phyloP scores from a whole-genome alignment of 2,888 invertebrate species.

The Slavum lentiscoides region DNA sequence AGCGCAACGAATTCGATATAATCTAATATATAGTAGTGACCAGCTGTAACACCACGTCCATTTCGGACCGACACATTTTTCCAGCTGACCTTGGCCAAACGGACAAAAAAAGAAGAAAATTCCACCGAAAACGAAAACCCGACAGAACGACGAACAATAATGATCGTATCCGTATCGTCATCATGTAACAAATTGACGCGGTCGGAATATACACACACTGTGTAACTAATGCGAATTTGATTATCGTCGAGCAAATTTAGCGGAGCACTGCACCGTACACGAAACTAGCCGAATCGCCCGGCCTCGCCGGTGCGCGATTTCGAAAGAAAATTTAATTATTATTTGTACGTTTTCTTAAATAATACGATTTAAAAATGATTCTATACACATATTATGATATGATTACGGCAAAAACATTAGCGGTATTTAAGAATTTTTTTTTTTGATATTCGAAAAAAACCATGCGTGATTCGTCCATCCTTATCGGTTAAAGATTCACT shows the following conservation, averaged over 20 bases:
- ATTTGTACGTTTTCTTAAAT: no score
- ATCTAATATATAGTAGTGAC: no score
- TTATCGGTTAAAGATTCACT: no score
- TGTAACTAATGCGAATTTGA: constrained; percentile 8
- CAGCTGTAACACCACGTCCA: constrained; percentile 3
- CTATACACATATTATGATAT: no score
- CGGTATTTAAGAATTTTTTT: no score
- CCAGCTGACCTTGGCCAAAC: constrained; percentile 15
- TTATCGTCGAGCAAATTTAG: not conserved
- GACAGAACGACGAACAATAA: not conserved
- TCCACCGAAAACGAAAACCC: not conserved
- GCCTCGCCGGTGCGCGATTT: no score
- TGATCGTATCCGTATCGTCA: not conserved
- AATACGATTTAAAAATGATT: no score
- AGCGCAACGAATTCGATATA: constrained; percentile 25
- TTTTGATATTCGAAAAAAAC: no score
- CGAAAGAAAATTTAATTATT: no score
- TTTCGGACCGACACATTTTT: not conserved
- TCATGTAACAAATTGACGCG: no score
- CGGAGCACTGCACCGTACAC: not conserved
- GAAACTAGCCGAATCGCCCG: not conserved
- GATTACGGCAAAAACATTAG: no score
- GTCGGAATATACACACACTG: not conserved
- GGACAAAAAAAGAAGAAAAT: not conserved
- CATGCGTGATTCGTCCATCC: no score